A percentile compares a stretch with the other conserved stretches of the same genome.
Conservation (phyloP, 2,113 vertebrate species). For the Strigops habroptila region DNA sequence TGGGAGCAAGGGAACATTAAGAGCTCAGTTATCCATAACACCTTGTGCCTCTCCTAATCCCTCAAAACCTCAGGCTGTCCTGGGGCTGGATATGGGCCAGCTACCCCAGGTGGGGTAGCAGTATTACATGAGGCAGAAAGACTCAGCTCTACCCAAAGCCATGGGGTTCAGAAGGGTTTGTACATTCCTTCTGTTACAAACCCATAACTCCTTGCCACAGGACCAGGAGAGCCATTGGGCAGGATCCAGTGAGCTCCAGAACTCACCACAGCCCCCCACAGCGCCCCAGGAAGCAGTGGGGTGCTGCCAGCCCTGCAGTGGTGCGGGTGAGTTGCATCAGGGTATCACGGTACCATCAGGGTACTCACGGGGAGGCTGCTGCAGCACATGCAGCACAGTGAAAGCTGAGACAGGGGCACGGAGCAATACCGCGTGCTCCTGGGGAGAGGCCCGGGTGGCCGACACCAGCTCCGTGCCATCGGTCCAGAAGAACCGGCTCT, state of each 20-base stretch:
- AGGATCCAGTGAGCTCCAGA: background rate
- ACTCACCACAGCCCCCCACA: background rate
- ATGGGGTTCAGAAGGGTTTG: background rate
- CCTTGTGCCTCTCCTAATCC: background rate
- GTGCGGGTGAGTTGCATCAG: background rate
- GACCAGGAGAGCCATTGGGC: background rate
- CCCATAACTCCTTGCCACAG: rapidly evolving
- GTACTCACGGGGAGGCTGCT: conserved; percentile 78
- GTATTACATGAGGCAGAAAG: background rate
- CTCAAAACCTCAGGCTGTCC: background rate
- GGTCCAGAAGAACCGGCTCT: conserved; percentile 81
- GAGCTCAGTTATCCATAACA: background rate
- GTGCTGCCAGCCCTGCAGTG: background rate
- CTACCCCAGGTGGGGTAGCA: background rate
- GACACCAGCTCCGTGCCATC: conserved; percentile 74
- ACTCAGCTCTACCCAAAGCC: background rate
- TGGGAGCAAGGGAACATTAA: background rate
- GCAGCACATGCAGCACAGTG: conserved; percentile 73
- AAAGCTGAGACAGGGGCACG: conserved; percentile 66
- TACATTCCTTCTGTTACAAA: background rate
- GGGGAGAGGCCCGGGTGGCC: conserved; percentile 44
- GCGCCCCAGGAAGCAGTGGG: background rate
- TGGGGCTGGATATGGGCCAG: background rate
- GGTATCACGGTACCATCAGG: background rate
- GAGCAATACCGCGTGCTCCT: conserved; percentile 64